Conservation (phyloP, 2,888 invertebrate genomes). For the Cetonia aurata region DNA sequence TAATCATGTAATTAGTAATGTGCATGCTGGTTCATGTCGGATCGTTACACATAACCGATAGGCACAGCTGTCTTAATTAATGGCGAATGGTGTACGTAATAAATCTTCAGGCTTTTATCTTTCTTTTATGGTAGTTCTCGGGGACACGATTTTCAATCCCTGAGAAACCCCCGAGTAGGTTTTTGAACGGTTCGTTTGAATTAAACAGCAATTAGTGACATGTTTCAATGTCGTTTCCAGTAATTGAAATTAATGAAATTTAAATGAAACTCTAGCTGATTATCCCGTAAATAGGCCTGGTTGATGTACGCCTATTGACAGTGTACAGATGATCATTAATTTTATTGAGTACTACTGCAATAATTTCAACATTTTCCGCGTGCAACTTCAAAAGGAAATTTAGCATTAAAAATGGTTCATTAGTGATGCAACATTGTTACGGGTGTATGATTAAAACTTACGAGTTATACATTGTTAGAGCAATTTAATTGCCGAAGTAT, state of each 20-base stretch:
- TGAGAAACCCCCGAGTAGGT: neutral
- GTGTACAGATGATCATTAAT: conserved; percentile 11
- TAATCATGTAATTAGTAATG: neutral
- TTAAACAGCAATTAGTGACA: conserved; percentile 30
- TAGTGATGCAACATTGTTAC: no score
- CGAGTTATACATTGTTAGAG: no score
- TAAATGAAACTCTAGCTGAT: conserved; percentile 24
- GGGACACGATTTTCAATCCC: neutral
- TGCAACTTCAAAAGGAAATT: no score
- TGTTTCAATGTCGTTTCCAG: conserved; percentile 15
- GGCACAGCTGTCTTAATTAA: conserved; percentile 18
- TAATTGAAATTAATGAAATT: conserved; percentile 38
- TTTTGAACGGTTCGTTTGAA: conserved; percentile 11
- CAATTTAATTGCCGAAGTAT: no score
- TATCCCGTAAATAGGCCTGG: conserved; percentile 20
- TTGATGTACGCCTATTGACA: neutral
- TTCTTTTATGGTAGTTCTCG: neutral
- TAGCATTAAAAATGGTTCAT: no score
- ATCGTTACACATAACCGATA: neutral
- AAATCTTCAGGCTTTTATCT: neutral
- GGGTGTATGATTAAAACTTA: no score
- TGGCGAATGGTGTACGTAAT: conserved; percentile 7
- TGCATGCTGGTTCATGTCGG: neutral
- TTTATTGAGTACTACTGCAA: neutral
- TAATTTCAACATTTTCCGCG: no score